Evolutionary conservation across 2,888 invertebrate genomes (phyloP), one percentile per base, ranked within the genome.

Genomic region (Aphodius sticticus): DNA sequence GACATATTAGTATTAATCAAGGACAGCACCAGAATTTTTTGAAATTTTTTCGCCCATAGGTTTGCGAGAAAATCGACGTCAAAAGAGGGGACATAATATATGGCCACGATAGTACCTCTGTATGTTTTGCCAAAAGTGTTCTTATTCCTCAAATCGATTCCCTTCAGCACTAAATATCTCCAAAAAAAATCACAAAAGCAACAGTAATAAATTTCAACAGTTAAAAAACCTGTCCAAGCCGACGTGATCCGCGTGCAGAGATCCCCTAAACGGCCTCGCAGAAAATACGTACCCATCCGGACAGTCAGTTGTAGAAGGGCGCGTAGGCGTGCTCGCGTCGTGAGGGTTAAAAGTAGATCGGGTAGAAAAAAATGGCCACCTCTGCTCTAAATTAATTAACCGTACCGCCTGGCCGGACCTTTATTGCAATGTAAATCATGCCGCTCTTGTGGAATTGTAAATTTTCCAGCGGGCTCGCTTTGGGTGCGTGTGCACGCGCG

Each of bases 361-460:
- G 53, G 53, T 53, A 53, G 53, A 53, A 53, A 53, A 38, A 53
- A 53, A 53, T 9, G 53, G 53, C 53, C 53, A 53, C 53, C 53
- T 53, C 53, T 53, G 53, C 53, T 53, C 53, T 53, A 53, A 53
- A 53, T 53, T 53, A 53, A 53, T 53, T 53, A 53, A 53, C 9
- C 53, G 53, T 12, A 53, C 53, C 53, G 53, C 53, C 53, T 53
- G 53, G 53, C 53, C 53, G 12, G 53, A 53, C 53, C 53, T 53
- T 53, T 53, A 53, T 53, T 53, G 53, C 53, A 53, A 53, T 53
- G 53, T 53, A 53, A 53, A 53, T 53, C 53, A 53, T 53, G 53
- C 53, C 53, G 53, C 53, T 53, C 53, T 53, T 53, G 53, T 53
- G 53, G 53, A 53, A 53, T 53, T 53, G 53, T 53, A 53, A 53